Base-by-base conservation (phyloP, 2,888 invertebrate genomes). In the Pachycephus smyrnensis region DNA sequence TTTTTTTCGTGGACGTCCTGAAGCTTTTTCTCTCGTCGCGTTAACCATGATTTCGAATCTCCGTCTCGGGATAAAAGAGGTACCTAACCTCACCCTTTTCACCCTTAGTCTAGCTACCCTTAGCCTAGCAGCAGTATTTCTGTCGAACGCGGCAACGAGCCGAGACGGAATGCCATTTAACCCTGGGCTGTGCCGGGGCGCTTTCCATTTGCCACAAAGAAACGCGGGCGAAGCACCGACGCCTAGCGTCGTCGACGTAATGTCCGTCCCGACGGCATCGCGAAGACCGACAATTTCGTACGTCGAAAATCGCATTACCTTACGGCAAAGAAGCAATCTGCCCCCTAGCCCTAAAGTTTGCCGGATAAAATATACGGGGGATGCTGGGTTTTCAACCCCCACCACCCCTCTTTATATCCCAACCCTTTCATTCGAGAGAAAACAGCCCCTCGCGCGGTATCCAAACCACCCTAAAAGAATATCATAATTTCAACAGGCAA, bases 301-400 rank as follows among this genome's bases (percentile, higher is more conserved):
- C 73, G 75, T 77, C 84, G 80, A 86, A 85, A 85, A 86, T 84
- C 80, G 74, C 81, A 81, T 83, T 84, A 82, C 82, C 73, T 77
- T 37, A 77, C 76, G 55, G 55, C 73, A 80, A 76, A 82, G 81
- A 86, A 85, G 85, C 86, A 86, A 85, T 85, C 86, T 85, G 80
- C 74, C 74, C 12, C 6, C 37, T 37, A 30, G 74, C 12, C 33
- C 74, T 12, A 33, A 71, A 71, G 6, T 71, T 71, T 36, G 2
- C 11, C 37, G 78, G 80, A 76, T 83, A 81, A 86, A 86, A 82
- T 82, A 83, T 77, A 77, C 76, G 76, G 77, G 79, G 73, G 77
- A 78, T 73, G 77, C 69, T 73, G 75, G 36, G 74, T 73, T 30
- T 77, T 68, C 40, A 69, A 69, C 15, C 40, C n/a, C 71, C 35